Conservation (phyloP, 2,113 vertebrate species). For the Melanerpes formicivorus region DNA sequence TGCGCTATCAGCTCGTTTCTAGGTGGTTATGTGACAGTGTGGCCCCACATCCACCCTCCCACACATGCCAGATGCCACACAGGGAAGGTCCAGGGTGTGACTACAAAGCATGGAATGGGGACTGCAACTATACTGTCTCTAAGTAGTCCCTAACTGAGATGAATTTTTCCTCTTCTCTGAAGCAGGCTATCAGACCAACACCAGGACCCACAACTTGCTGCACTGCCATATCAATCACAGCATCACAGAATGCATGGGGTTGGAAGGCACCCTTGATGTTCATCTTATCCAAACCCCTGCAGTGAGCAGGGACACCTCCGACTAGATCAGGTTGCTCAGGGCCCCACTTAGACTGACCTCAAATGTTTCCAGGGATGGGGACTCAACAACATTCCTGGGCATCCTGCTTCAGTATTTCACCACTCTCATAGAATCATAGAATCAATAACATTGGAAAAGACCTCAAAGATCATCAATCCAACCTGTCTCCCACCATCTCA, state of each 20-base stretch:
- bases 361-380: too few relatives aligned
- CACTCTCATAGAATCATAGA: too few relatives aligned
- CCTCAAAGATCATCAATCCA: too few relatives aligned
- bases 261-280: too few relatives aligned
- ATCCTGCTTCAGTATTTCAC: too few relatives aligned
- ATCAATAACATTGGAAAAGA: too few relatives aligned
- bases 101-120: neutral
- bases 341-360: too few relatives aligned
- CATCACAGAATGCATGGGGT: neutral
- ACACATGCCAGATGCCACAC: neutral
- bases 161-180: neutral
- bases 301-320: too few relatives aligned
- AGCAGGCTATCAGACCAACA: neutral
- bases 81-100: neutral
- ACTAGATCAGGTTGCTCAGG: too few relatives aligned
- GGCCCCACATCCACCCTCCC: neutral
- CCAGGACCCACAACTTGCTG: neutral
- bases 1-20: constrained; percentile 42
- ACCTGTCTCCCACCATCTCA: too few relatives aligned
- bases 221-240: neutral
- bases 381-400: too few relatives aligned
- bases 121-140: neutral
- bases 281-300: too few relatives aligned
- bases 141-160: neutral
- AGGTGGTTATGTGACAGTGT: neutral